These are phyloP conservation scores for Styela plicata DNA, from an alignment of 23 tunicate species.

Conservation along the genomic window DNA sequence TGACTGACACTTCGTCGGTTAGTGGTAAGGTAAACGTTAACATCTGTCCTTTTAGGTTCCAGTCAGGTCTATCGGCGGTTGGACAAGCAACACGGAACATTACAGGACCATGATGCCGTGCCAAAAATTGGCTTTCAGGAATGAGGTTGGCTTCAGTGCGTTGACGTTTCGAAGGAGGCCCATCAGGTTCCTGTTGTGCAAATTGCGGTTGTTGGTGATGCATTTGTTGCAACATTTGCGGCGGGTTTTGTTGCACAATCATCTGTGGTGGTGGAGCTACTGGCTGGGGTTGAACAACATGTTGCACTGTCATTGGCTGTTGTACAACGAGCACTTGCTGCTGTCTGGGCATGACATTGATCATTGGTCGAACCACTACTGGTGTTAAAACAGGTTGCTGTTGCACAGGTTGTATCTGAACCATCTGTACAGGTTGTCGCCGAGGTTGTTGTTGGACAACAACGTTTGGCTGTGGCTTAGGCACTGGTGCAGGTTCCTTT, in stretches of 20 bases:
- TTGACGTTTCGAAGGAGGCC: conserved; percentile 64
- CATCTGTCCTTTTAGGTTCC: conserved; percentile 88
- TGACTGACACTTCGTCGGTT: conserved; percentile 95
- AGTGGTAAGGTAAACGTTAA: conserved; percentile 83
- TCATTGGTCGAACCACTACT: conserved; percentile 77
- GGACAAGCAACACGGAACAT: conserved; percentile 81
- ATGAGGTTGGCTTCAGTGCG: conserved; percentile 89
- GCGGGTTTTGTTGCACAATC: conserved; percentile 40
- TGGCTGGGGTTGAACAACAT: conserved; percentile 64
- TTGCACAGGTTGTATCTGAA: conserved; percentile 13
- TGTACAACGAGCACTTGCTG: conserved; percentile 81
- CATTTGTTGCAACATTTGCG: conserved; percentile 32
- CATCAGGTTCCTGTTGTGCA: conserved; percentile 26
- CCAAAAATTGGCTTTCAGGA: conserved; percentile 64
- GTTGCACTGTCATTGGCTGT: conserved; percentile 60
- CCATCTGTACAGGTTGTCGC: conserved; percentile 10
- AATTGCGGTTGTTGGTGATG: conserved; percentile 13
- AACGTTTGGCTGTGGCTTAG: conserved; percentile 2
- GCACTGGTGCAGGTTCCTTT: conserved; percentile 16
- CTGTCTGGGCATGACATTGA: conserved; percentile 66
- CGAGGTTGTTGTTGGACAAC: not conserved
- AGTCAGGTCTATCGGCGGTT: conserved; percentile 67
- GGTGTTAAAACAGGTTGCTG: conserved; percentile 42
- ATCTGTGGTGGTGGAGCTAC: not conserved
- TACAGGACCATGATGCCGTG: conserved; percentile 52